These are phyloP conservation scores for Alethe diademata DNA, from an alignment of 2,113 vertebrate species.

Conservation along the genomic window DNA sequence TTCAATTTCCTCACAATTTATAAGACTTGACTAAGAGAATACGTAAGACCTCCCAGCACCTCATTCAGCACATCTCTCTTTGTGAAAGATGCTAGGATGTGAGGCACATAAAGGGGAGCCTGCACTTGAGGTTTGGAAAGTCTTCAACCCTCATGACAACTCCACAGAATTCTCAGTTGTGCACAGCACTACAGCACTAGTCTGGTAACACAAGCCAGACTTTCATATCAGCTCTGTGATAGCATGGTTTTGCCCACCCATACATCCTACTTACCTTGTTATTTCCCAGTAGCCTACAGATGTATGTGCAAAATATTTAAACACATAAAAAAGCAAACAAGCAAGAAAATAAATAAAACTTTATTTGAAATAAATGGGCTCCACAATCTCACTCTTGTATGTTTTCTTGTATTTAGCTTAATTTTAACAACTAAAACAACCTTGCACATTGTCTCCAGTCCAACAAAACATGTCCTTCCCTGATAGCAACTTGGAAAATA, in stretches of 20 bases:
- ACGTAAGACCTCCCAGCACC: not conserved
- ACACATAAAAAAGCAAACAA: not conserved
- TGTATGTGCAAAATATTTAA: not conserved
- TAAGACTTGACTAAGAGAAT: not conserved
- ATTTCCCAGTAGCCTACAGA: not conserved
- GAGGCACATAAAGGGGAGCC: not conserved
- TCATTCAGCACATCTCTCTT: not conserved
- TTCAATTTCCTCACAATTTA: not conserved
- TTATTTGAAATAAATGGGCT: not conserved
- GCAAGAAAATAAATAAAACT: not conserved
- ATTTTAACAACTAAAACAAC: not conserved
- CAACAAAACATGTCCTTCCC: not conserved
- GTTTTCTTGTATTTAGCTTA: not conserved
- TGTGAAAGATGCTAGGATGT: not conserved
- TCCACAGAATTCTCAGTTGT: not conserved
- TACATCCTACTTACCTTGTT: not conserved
- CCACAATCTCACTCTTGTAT: not conserved
- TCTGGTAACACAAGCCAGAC: not conserved
- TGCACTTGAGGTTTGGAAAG: not conserved
- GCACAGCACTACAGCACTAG: not conserved
- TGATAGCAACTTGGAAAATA: not conserved
- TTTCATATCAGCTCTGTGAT: not conserved
- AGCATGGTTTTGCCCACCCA: not conserved
- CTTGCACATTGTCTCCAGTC: not conserved
- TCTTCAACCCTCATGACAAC: rapidly evolving